Evolutionary conservation across 1,140 invertebrate species (phyloP).

Genomic region (Neodiprion fabricii): DNA sequence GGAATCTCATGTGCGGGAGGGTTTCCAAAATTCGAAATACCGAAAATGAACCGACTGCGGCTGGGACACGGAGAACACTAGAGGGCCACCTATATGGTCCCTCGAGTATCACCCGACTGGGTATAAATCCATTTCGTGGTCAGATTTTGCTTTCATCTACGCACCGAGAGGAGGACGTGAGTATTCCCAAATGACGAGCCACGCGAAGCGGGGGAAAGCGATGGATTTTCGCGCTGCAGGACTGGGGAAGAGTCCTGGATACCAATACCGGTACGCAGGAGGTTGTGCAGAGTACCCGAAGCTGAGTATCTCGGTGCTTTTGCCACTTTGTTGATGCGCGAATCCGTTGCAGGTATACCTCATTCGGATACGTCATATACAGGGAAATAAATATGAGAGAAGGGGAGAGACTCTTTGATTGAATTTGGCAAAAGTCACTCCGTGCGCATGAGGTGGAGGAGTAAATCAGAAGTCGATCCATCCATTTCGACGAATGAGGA

Average conservation of each 20-base stretch:
- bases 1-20: no score
- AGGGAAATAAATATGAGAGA: constrained; percentile 13
- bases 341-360: constrained; percentile 11
- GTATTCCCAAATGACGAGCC: constrained; percentile 49
- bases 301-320: constrained; percentile 14
- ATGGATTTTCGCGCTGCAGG: constrained; percentile 23
- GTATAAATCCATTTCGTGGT: constrained; percentile 54
- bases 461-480: neutral
- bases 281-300: constrained; percentile 2
- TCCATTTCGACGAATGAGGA: neutral
- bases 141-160: constrained; percentile 57
- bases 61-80: no score
- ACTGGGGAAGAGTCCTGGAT: neutral
- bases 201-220: constrained; percentile 33
- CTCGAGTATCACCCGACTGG: constrained; percentile 36
- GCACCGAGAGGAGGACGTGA: constrained; percentile 49
- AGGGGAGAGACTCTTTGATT: no score
- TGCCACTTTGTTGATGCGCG: constrained; percentile 10
- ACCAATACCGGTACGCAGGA: neutral
- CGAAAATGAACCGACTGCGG: no score
- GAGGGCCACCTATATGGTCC: no score
- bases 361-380: constrained; percentile 6
- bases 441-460: no score
- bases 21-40: no score
- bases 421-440: no score